These are phyloP conservation scores for Oxyscelio sp. DNA, from an alignment of 2,888 invertebrate genomes.

Conservation along the genomic window DNA sequence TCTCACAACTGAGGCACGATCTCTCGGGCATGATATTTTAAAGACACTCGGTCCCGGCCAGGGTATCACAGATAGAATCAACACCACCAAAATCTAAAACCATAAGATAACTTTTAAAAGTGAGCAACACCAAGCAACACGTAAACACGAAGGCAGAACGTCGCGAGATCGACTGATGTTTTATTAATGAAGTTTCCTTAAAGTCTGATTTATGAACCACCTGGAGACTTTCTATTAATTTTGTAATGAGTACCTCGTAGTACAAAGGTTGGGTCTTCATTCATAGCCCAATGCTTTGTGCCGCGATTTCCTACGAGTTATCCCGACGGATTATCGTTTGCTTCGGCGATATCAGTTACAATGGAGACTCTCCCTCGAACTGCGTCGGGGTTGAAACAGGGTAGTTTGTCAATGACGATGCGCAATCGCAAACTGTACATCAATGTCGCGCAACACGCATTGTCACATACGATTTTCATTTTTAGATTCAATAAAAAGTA, in stretches of 20 bases:
- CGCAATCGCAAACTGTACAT: slow-evolving; percentile 75
- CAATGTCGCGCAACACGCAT: slow-evolving; percentile 52
- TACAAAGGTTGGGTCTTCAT: slow-evolving; percentile 96
- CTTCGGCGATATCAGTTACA: slow-evolving; percentile 43
- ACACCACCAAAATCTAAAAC: slow-evolving; percentile 93
- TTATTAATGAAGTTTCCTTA: too few relatives aligned
- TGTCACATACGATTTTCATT: slow-evolving; percentile 9
- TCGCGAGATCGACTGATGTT: not conserved
- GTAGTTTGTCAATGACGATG: slow-evolving; percentile 73
- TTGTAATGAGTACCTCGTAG: slow-evolving; percentile 91
- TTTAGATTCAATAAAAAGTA: too few relatives aligned
- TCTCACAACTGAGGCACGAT: too few relatives aligned
- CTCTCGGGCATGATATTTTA: too few relatives aligned
- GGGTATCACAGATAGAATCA: slow-evolving; percentile 94
- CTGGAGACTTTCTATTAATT: too few relatives aligned
- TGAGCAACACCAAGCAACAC: slow-evolving; percentile 55
- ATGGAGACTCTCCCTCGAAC: slow-evolving; percentile 66
- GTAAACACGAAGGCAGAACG: too few relatives aligned
- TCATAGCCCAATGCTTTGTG: slow-evolving; percentile 91
- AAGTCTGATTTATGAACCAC: too few relatives aligned
- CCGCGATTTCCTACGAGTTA: slow-evolving; percentile 67
- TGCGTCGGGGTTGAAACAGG: slow-evolving; percentile 58
- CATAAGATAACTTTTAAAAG: slow-evolving; percentile 68
- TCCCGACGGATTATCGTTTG: slow-evolving; percentile 43
- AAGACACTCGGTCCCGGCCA: too few relatives aligned